These are phyloP conservation scores for Subacronicta megacephala DNA, from an alignment of 2,888 invertebrate genomes.

Conservation along the genomic window DNA sequence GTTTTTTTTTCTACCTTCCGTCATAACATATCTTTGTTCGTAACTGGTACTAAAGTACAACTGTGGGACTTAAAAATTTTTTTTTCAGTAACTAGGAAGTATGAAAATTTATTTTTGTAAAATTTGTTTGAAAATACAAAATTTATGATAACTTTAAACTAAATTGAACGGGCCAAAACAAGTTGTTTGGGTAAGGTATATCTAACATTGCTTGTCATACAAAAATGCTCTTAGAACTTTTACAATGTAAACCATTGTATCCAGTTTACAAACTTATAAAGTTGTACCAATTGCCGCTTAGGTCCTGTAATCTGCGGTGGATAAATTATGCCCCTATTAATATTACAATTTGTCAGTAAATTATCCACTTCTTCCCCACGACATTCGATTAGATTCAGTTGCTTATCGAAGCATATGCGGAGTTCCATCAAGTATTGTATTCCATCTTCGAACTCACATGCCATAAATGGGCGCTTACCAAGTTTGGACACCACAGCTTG, in stretches of 20 bases:
- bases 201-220: not conserved
- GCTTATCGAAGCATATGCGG: constrained; percentile 92
- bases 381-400: constrained; percentile 91
- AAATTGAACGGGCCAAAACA: too few relatives aligned
- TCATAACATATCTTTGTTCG: too few relatives aligned
- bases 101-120: too few relatives aligned
- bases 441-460: constrained; percentile 90
- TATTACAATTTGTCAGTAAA: constrained; percentile 40
- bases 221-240: not conserved
- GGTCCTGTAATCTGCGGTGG: constrained; percentile 21
- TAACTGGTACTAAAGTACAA: too few relatives aligned
- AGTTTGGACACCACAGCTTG: constrained; percentile 83
- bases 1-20: too few relatives aligned
- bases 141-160: too few relatives aligned
- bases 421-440: constrained; percentile 91
- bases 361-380: constrained; percentile 71
- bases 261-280: constrained; percentile 50
- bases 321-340: constrained; percentile 31
- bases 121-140: too few relatives aligned
- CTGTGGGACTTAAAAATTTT: too few relatives aligned
- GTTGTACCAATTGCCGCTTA: constrained; percentile 30
- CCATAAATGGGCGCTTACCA: constrained; percentile 90
- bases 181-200: not conserved
- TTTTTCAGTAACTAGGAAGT: too few relatives aligned
- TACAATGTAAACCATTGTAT: constrained; percentile 51